Evolutionary conservation across 2,888 invertebrate genomes (phyloP), one percentile per base, ranked within the genome.

Genomic region (Ypsolopha sequella): DNA sequence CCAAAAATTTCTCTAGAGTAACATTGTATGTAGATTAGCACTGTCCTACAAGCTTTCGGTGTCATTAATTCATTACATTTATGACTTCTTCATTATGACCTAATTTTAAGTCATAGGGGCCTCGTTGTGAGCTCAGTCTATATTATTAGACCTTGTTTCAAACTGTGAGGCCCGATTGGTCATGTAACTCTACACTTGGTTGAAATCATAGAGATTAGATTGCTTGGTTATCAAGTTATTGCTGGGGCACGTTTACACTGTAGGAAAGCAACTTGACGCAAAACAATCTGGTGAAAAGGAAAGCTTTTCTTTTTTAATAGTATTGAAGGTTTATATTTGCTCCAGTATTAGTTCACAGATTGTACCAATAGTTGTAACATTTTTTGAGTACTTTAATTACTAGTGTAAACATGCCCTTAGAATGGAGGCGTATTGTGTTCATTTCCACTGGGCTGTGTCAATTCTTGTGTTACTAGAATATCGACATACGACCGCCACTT

Each of bases 401-500:
- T 34, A 43, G 50, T 50, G 50, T 50, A 50, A 45, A 36, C 51
- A 13, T 41, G 45, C 45, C 51, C 51, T 51, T 39, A 34, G 50
- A 13, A 7, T 50, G 35, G 11, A n/a, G 10, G 14, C 9, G 68
- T 80, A 79, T 76, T 80, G 70, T 77, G 76, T 80, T 80, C 70
- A 70, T 76, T 79, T 67, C 63, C 73, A 81, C 70, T 80, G 85
- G 89, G 89, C 88, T 90, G 89, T 88, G 90, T 90, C 89, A 88
- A 87, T 90, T 90, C 89, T 90, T 88, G 80, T 87, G 72, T 76
- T 85, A 80, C 87, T 89, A 89, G 89, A 90, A 89, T 89, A 74
- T 87, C 77, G 85, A 88, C 89, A 89, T 89, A 86, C 72, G 86
- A 73, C 85, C 84, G 72, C 77, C 80, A 77, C 77, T 62, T 73